Conservation (phyloP, 2,888 invertebrate genomes). For the Pammene fasciana region DNA sequence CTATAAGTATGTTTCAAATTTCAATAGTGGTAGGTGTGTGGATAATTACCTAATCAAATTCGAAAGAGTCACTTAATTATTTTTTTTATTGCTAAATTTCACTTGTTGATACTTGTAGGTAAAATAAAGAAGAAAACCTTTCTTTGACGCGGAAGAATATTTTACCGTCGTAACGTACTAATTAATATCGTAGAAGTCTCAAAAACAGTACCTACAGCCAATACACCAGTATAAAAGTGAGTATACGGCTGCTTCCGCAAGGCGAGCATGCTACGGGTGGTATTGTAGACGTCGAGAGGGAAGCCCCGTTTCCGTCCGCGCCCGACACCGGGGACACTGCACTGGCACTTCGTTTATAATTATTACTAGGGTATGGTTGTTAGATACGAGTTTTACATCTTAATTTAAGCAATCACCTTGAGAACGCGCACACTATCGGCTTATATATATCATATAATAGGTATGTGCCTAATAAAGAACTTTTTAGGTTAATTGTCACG, state of each 20-base stretch:
- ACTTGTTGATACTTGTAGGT: no score
- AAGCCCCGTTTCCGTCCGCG: conserved; percentile 59
- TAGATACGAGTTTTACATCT: neutral
- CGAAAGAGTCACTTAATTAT: no score
- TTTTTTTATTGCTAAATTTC: no score
- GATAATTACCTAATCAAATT: no score
- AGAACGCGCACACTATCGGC: neutral
- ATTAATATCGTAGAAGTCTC: neutral
- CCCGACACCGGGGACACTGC: conserved; percentile 5
- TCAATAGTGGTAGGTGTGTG: no score
- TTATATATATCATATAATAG: no score
- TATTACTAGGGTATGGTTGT: neutral
- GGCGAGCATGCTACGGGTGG: conserved; percentile 2
- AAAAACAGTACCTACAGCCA: neutral
- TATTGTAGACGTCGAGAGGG: conserved; percentile 57
- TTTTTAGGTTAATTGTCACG: no score
- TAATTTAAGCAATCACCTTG: neutral
- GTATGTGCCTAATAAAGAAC: no score
- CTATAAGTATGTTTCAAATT: no score
- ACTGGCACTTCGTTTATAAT: conserved; percentile 16
- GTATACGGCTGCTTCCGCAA: conserved; percentile 8
- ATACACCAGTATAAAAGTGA: neutral
- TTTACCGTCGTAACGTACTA: no score
- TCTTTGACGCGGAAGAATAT: no score
- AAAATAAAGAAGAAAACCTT: no score